Conservation (phyloP, 2,113 vertebrate species). For the Thryonomys swinderianus region DNA sequence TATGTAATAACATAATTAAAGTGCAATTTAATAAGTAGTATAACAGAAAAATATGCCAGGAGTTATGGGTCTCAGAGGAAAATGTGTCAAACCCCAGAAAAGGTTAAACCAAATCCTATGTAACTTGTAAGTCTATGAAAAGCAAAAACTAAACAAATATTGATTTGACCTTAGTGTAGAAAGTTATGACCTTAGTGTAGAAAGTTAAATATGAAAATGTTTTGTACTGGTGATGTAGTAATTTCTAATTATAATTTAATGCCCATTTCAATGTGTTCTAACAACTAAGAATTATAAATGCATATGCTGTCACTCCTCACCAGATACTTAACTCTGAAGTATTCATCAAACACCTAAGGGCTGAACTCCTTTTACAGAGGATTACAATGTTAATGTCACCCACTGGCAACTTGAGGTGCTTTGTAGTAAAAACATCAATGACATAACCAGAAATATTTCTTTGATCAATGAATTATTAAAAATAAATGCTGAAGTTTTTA, state of each 20-base stretch:
- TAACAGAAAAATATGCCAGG: not conserved
- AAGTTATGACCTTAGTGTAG: too few species aligned
- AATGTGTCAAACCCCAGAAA: constrained; percentile 63
- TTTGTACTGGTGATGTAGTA: not conserved
- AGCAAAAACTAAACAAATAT: not conserved
- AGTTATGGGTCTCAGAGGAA: not conserved
- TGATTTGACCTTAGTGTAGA: constrained; percentile 51
- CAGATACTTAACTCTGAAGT: constrained; percentile 35
- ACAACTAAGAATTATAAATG: not conserved
- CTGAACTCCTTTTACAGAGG: constrained; percentile 79
- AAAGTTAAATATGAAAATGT: constrained; percentile 64
- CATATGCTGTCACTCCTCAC: constrained; percentile 54
- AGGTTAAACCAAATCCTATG: constrained; percentile 62
- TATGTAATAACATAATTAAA: constrained; percentile 3
- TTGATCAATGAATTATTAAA: constrained; percentile 79
- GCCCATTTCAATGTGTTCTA: constrained; percentile 66
- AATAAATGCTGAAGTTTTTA: constrained; percentile 61
- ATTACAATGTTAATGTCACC: constrained; percentile 73
- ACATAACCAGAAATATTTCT: constrained; percentile 76
- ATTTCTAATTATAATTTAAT: constrained; percentile 74
- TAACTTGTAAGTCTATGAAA: constrained; percentile 4
- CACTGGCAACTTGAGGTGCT: constrained; percentile 76
- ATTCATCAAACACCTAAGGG: constrained; percentile 67
- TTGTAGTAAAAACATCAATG: constrained; percentile 82
- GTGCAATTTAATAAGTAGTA: not conserved